Conservation (phyloP, 1,140 invertebrate species). For the Monochamus saltuarius region DNA sequence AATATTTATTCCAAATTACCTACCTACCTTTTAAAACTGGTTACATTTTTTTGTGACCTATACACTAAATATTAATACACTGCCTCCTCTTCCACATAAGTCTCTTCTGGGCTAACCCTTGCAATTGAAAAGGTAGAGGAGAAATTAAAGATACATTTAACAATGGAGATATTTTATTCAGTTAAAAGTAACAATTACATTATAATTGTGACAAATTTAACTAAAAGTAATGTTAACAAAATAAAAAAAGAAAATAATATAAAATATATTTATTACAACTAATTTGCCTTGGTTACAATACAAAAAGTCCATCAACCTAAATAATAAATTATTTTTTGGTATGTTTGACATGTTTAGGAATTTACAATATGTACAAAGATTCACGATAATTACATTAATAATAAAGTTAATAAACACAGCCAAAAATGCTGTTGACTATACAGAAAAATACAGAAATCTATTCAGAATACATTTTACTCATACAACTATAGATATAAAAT, state of each 20-base stretch:
- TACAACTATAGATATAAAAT: conserved; percentile 12
- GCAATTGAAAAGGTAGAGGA: background rate
- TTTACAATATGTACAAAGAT: conserved; percentile 41
- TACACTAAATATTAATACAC: too few species aligned
- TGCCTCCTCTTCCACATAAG: too few species aligned
- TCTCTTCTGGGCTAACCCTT: too few species aligned
- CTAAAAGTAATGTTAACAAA: conserved; percentile 3
- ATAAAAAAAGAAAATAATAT: background rate
- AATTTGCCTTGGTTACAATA: conserved; percentile 17
- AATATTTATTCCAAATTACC: too few species aligned
- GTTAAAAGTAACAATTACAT: conserved; percentile 6
- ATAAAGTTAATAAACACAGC: conserved; percentile 34
- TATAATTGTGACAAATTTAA: conserved; percentile 2
- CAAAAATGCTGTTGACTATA: conserved; percentile 38
- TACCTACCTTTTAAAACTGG: too few species aligned
- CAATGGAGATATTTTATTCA: conserved; percentile 6
- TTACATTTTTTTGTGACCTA: too few species aligned
- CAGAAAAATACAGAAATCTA: conserved; percentile 32
- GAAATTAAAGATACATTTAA: background rate
- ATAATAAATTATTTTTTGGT: conserved; percentile 39
- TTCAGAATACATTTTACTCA: background rate
- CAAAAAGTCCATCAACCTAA: conserved; percentile 30
- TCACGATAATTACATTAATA: conserved; percentile 27
- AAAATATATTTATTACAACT: background rate
- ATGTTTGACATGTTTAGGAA: conserved; percentile 33